These are phyloP conservation scores for Tenebrio molitor DNA, from an alignment of 1,140 invertebrate genomes.

Conservation along the genomic window DNA sequence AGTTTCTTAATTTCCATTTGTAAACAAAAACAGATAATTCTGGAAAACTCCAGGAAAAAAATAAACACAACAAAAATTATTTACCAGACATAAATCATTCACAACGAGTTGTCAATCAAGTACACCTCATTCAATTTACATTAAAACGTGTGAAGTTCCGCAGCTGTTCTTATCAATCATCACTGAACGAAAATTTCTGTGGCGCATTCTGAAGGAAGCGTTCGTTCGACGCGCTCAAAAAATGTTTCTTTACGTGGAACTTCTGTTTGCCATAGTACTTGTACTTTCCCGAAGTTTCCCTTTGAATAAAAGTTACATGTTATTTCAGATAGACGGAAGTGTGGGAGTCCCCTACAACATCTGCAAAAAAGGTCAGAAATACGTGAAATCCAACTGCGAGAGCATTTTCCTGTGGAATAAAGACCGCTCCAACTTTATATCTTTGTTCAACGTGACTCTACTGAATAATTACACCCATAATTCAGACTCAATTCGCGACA, in stretches of 20 bases:
- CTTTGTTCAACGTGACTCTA: constrained; percentile 44
- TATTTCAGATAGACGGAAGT: constrained; percentile 28
- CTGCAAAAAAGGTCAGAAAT: constrained; percentile 35
- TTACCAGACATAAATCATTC: constrained; percentile 4
- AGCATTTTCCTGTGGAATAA: constrained; percentile 56
- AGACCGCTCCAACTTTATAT: constrained; percentile 50
- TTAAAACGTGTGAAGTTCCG: constrained; percentile 4
- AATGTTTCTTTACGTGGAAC: constrained; percentile 16
- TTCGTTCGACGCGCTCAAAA: not conserved
- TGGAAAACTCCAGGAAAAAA: too few species aligned
- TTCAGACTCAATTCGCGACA: constrained; percentile 46
- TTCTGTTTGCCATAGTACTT: constrained; percentile 4
- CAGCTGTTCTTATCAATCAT: constrained; percentile 33
- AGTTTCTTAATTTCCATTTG: not conserved
- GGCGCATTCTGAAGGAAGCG: not conserved
- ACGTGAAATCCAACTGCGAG: constrained; percentile 50
- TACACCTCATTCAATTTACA: not conserved
- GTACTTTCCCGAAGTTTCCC: not conserved
- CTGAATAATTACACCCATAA: constrained; percentile 27
- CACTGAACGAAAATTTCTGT: not conserved
- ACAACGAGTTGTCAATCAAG: not conserved
- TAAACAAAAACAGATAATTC: too few species aligned
- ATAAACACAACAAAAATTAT: not conserved
- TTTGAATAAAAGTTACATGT: constrained; percentile 25
- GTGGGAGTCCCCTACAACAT: constrained; percentile 31